Evolutionary conservation across 2,113 vertebrate genomes (phyloP).

Genomic region (Strigops habroptila): DNA sequence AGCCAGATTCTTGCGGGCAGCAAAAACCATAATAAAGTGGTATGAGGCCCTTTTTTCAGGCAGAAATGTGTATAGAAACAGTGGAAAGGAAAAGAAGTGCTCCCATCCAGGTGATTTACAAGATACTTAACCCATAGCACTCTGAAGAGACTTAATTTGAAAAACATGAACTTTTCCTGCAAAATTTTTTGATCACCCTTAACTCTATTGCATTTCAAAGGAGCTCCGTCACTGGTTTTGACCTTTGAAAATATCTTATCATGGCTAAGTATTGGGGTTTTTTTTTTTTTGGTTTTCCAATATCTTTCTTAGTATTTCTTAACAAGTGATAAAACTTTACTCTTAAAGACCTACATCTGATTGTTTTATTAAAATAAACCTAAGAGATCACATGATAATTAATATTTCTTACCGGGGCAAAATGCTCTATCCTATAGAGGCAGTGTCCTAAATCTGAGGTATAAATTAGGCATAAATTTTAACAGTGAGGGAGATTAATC

Average conservation of each 20-base stretch:
- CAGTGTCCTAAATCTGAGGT: background rate
- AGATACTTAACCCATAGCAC: background rate
- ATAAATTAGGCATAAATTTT: background rate
- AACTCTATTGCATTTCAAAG: background rate
- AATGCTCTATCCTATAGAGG: background rate
- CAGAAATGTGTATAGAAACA: background rate
- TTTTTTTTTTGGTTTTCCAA: background rate
- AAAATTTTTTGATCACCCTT: background rate
- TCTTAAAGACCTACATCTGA: background rate
- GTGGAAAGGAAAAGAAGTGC: background rate
- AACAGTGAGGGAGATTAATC: background rate
- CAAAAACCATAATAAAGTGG: background rate
- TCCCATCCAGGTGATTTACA: background rate
- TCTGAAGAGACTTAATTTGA: background rate
- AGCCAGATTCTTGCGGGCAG: background rate
- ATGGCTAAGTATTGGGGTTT: fast-evolving
- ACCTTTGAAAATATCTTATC: background rate
- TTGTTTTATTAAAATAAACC: background rate
- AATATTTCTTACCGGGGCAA: background rate
- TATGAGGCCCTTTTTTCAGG: background rate
- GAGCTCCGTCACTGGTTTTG: background rate
- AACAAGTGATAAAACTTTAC: background rate
- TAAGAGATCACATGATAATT: background rate
- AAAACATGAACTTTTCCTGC: background rate
- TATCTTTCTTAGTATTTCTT: background rate